Conservation (phyloP, 2,113 vertebrate species). For the Capreolus pygargus region DNA sequence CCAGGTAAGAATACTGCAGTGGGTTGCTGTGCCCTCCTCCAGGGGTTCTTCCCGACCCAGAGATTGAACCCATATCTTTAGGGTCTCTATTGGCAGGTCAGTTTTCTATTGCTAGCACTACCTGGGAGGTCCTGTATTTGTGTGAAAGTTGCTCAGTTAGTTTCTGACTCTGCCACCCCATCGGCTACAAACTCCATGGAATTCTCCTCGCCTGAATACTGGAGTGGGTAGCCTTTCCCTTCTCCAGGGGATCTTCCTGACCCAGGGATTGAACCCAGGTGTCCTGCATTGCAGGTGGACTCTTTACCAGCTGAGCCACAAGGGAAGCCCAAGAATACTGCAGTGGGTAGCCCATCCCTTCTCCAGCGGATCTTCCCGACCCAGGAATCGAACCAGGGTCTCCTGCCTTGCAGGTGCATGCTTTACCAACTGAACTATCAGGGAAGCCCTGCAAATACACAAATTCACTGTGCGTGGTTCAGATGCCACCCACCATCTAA, state of each 20-base stretch:
- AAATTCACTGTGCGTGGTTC: rapidly evolving
- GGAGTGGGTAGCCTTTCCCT: neutral
- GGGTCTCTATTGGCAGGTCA: neutral
- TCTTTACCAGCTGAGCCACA: neutral
- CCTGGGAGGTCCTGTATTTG: neutral
- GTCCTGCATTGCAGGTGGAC: rapidly evolving
- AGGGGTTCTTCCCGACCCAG: neutral
- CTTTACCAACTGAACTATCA: neutral
- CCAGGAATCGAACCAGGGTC: neutral
- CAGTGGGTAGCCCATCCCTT: neutral
- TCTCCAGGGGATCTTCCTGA: neutral
- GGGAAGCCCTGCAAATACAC: neutral
- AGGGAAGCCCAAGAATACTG: neutral
- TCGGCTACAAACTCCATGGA: neutral
- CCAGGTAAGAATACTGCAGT: neutral
- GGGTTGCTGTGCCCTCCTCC: neutral
- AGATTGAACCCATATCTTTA: neutral
- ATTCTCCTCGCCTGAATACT: neutral
- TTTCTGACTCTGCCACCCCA: neutral
- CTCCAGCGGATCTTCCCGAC: neutral
- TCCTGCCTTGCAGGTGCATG: neutral
- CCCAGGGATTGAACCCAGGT: neutral
- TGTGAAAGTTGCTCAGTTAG: rapidly evolving
- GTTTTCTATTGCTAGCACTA: neutral
- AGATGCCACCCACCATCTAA: rapidly evolving